Percentiles rank a stretch among this genome's conserved stretches.
These are phyloP conservation scores for Eumaeus atala DNA, from an alignment of 1,140 invertebrate species.

Conservation along the genomic window DNA sequence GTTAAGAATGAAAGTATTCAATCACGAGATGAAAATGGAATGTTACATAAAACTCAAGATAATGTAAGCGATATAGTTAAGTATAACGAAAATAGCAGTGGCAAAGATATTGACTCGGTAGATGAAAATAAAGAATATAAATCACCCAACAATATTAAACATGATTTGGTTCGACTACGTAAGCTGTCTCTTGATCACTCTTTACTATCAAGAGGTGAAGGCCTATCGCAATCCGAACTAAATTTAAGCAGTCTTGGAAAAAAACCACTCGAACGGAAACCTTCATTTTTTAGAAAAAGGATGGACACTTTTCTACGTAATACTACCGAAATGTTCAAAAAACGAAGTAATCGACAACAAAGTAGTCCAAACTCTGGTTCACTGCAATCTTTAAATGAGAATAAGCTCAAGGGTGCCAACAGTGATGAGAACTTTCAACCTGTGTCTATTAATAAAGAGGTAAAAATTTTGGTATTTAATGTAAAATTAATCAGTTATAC, in stretches of 20 bases:
- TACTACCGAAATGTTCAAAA: conserved; percentile 59
- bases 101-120: not conserved
- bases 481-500: too few species aligned
- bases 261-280: conserved; percentile 57
- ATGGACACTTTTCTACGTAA: conserved; percentile 64
- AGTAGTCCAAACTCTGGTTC: conserved; percentile 52
- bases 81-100: not conserved
- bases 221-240: conserved; percentile 56
- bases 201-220: conserved; percentile 40
- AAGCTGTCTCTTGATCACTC: conserved; percentile 60
- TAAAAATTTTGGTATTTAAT: conserved; percentile 3
- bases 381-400: conserved; percentile 52
- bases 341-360: conserved; percentile 34
- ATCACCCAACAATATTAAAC: not conserved
- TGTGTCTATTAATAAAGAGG: not conserved
- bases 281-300: conserved; percentile 61
- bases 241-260: conserved; percentile 59
- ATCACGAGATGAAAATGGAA: conserved; percentile 7
- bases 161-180: conserved; percentile 29
- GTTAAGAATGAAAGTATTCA: not conserved
- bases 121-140: conserved; percentile 8
- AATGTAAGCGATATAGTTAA: conserved; percentile 6
- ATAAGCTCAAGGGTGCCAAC: conserved; percentile 5
- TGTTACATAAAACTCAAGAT: conserved; percentile 8
- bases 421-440: conserved; percentile 4